Evolutionary conservation across 2,797 vertebrate species (phyloP), one percentile per base, ranked within the genome.

Genomic region (Rhynchotus rufescens): DNA sequence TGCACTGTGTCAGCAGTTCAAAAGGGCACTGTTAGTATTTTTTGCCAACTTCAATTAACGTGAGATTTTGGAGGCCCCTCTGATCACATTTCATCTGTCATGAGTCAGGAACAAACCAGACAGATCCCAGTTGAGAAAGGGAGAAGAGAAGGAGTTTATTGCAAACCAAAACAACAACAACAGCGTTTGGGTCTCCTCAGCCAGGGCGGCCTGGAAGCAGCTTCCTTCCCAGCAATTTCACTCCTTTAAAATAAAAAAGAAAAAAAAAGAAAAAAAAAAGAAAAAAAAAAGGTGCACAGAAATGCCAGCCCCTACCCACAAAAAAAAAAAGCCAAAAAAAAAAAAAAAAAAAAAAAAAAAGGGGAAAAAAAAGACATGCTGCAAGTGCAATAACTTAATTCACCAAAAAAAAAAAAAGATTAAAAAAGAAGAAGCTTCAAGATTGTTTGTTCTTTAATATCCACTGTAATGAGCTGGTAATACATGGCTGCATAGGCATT

Each of bases 41-140:
- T 98, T 98, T 98, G 98, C 98, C 98, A 97, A 95, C 98, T 98
- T 98, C 98, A 98, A 98, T 99, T 99, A 99, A 98, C 36, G 91
- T 98, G 98, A 98, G 97, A 98, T 98, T 98, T 98, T 93, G 96
- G 91, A 97, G 98, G 97, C 96, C 96, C 97, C 97, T 97, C 97
- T 97, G 97, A 98, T 98, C 98, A 85, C 97, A 88, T 99, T 98
- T 99, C 99, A 98, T 98, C 97, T 97, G 98, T 97, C 96, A 86
- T 94, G 96, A 97, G 90, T 95, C 95, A 93, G 96, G 97, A 97
- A 97, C 97, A 97, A 97, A 97, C 96, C 92, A 97, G 97, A 95
- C 97, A 88, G 96, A 96, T 94, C 95, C 97, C 96, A 95, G 95
- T 93, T 65, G 93, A 94, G 96, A 96, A 96, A 96, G 88, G 96